These are phyloP conservation scores for Microcebus griseorufus DNA, from an alignment of 2,113 vertebrate genomes.

Conservation along the genomic window DNA sequence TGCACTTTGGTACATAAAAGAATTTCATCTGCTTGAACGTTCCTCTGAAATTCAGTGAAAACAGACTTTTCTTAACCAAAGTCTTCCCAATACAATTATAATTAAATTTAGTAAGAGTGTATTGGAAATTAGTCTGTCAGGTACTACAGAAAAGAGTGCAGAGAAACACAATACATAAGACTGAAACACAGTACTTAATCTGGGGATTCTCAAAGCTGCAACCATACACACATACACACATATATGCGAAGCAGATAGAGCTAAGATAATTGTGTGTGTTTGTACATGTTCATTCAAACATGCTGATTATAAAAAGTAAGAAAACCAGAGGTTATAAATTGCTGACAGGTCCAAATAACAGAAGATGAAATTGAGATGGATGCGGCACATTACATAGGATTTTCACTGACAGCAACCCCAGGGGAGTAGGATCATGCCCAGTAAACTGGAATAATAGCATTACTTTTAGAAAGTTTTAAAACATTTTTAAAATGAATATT, in stretches of 20 bases:
- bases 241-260: background rate
- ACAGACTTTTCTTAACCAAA: background rate
- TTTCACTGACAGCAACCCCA: background rate
- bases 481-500: background rate
- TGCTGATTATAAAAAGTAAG: background rate
- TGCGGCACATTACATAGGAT: background rate
- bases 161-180: background rate
- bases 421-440: background rate
- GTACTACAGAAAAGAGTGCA: background rate
- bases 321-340: background rate
- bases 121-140: background rate
- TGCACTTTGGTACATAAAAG: background rate
- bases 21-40: background rate
- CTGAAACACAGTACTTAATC: background rate
- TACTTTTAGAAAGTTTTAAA: slow-evolving; percentile 17
- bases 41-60: background rate
- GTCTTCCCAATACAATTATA: background rate
- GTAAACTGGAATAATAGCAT: slow-evolving; percentile 12
- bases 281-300: background rate
- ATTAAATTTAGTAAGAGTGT: background rate
- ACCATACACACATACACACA: no score
- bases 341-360: background rate
- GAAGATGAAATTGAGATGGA: background rate
- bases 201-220: background rate
- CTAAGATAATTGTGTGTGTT: background rate